These are phyloP conservation scores for Porites rus DNA, from an alignment of 92 coral and sea anemone genomes.

Conservation along the genomic window DNA sequence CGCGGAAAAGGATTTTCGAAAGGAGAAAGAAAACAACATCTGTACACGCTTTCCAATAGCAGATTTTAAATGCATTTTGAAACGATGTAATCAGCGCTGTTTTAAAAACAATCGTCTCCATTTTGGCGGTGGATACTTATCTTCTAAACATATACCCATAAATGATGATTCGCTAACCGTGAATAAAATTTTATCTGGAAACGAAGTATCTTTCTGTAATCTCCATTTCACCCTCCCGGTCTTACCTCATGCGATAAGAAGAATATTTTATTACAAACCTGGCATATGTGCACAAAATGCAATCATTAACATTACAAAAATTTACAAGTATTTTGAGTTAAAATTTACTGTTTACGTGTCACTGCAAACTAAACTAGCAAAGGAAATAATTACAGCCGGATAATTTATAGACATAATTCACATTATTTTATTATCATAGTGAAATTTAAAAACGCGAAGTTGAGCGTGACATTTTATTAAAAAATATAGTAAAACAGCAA, in stretches of 20 bases:
- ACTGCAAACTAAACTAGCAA: neutral
- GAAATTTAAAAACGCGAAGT: neutral
- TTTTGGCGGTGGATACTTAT: no score
- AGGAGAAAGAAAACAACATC: no score
- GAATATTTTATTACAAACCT: neutral
- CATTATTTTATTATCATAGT: no score
- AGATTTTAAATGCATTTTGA: no score
- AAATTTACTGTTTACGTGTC: conserved; percentile 8
- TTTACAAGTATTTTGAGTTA: conserved; percentile 1
- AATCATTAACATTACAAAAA: neutral
- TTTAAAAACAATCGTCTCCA: no score
- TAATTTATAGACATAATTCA: no score
- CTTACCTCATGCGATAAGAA: neutral
- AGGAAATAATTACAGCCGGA: neutral
- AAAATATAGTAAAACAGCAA: neutral
- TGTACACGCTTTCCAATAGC: no score
- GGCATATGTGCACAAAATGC: neutral
- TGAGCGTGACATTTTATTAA: neutral
- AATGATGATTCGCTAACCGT: no score
- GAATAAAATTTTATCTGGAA: neutral
- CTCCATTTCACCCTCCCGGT: neutral
- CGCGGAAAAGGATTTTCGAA: no score
- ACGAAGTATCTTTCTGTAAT: neutral
- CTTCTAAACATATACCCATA: no score
- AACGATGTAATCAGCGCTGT: no score